Conservation (phyloP, 2,888 invertebrate genomes). For the Chalcis sispes region DNA sequence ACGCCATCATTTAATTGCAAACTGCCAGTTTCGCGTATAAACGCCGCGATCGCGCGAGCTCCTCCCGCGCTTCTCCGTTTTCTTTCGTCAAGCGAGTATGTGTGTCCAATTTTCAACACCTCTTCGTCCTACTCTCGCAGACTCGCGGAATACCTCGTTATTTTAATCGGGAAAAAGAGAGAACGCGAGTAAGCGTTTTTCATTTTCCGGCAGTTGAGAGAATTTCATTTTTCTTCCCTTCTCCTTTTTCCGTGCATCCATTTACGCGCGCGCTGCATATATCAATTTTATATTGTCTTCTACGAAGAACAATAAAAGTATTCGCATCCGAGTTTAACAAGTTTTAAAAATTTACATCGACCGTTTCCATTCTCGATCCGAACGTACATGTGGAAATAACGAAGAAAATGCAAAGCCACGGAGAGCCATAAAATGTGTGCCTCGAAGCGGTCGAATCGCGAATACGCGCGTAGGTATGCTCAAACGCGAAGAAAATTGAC, state of each 20-base stretch:
- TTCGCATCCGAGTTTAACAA: constrained; percentile 48
- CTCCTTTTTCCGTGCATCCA: background rate
- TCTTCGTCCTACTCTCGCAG: background rate
- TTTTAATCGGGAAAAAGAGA: constrained; percentile 22
- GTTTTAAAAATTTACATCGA: constrained; percentile 49
- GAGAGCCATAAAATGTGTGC: constrained; percentile 16
- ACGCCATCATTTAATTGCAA: constrained; percentile 72
- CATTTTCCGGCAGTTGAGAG: constrained; percentile 39
- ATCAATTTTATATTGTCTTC: constrained; percentile 29
- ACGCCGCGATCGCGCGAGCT: constrained; percentile 57
- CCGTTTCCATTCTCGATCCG: constrained; percentile 20
- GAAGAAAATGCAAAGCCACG: background rate
- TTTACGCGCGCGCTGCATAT: background rate
- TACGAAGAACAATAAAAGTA: constrained; percentile 45
- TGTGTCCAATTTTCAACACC: constrained; percentile 38
- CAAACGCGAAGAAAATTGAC: constrained; percentile 6
- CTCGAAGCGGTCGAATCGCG: background rate
- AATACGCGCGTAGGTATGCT: background rate
- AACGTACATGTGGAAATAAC: background rate
- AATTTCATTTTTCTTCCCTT: constrained; percentile 47
- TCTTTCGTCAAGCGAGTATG: background rate
- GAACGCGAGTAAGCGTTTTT: constrained; percentile 31
- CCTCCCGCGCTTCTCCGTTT: background rate
- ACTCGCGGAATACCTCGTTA: background rate
- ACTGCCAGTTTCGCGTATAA: constrained; percentile 66